A percentile compares a stretch with the other conserved stretches of the same genome.
Conservation (phyloP, 2,888 invertebrate genomes). For the Ecliptopera silaceata region DNA sequence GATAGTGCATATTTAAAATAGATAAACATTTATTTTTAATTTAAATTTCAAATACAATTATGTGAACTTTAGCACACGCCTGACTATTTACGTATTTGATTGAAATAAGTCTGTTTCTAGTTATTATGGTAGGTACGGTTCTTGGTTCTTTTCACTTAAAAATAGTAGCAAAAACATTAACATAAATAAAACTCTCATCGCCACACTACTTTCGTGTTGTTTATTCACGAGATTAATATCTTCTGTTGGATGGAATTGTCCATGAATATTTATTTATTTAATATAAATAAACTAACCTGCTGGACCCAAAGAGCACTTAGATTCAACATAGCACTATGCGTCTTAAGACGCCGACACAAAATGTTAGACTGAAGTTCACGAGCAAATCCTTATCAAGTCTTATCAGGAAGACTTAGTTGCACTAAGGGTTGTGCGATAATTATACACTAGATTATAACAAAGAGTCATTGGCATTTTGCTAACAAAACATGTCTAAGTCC, state of each 20-base stretch:
- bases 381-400: conserved; percentile 5
- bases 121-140: too few species aligned
- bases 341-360: conserved; percentile 34
- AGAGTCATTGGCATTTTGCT: too few species aligned
- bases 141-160: too few species aligned
- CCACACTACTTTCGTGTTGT: not conserved
- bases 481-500: too few species aligned
- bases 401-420: not conserved
- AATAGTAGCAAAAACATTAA: not conserved
- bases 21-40: too few species aligned
- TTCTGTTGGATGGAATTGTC: not conserved
- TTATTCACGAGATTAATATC: not conserved
- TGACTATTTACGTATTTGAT: too few species aligned
- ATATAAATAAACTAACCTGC: conserved; percentile 36
- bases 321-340: conserved; percentile 51
- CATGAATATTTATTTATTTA: not conserved
- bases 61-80: too few species aligned
- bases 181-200: not conserved
- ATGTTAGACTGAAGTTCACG: conserved; percentile 22
- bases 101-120: too few species aligned
- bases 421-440: too few species aligned
- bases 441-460: too few species aligned
- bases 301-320: conserved; percentile 58
- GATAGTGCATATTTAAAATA: too few species aligned
- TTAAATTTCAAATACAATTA: too few species aligned